Conservation (phyloP, 2,797 vertebrate genomes). For the Pseudochaenichthys georgianus region DNA sequence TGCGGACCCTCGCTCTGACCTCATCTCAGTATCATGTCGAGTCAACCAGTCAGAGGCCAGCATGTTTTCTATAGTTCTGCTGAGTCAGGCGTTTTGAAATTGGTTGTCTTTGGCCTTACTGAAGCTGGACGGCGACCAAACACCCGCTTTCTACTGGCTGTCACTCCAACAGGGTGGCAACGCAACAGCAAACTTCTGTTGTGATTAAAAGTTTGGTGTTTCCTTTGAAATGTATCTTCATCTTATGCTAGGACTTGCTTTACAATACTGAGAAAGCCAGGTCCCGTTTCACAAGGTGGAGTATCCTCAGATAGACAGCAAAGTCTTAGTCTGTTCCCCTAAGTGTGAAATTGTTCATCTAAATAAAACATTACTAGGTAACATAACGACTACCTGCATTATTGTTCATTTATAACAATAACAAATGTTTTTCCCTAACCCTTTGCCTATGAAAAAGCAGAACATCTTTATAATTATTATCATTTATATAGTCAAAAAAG, state of each 20-base stretch:
- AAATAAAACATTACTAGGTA: not conserved
- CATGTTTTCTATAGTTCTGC: conserved; percentile 56
- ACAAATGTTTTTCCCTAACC: too few relatives aligned
- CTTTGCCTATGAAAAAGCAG: too few relatives aligned
- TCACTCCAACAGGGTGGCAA: not conserved
- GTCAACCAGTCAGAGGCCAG: conserved; percentile 63
- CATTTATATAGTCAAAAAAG: not conserved
- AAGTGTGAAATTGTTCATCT: not conserved
- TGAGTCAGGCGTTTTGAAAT: conserved; percentile 65
- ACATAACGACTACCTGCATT: not conserved
- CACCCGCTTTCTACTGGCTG: conserved; percentile 32
- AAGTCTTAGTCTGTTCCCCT: not conserved
- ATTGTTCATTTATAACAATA: too few relatives aligned
- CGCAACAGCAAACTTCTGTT: not conserved
- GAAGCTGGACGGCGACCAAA: conserved; percentile 42
- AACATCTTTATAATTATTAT: not conserved
- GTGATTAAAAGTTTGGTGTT: not conserved
- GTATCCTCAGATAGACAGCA: not conserved
- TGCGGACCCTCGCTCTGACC: conserved; percentile 50
- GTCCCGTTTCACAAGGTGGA: conserved; percentile 13
- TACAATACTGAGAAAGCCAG: not conserved
- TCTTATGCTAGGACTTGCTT: not conserved
- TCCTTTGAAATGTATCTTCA: not conserved
- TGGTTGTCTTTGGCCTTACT: conserved; percentile 52
- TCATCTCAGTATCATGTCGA: conserved; percentile 48